These are phyloP conservation scores for Lasiurus cinereus DNA, from an alignment of 2,113 vertebrate genomes.

Conservation along the genomic window DNA sequence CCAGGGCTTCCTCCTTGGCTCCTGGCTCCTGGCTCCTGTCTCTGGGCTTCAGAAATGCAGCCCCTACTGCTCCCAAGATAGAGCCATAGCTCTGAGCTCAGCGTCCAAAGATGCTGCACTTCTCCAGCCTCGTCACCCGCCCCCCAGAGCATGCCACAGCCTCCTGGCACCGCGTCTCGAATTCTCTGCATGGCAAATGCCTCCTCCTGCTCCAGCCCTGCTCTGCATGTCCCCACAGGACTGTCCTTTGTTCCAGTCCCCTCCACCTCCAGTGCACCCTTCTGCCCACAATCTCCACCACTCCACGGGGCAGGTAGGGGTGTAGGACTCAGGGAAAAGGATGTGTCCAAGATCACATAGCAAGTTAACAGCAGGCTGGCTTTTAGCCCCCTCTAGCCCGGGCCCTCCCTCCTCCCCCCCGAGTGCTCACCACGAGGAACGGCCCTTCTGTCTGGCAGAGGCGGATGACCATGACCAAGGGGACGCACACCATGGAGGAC, in stretches of 20 bases:
- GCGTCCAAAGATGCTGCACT: neutral
- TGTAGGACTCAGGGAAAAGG: neutral
- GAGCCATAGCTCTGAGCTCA: neutral
- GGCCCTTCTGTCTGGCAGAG: conserved; percentile 95
- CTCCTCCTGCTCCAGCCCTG: neutral
- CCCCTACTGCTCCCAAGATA: neutral
- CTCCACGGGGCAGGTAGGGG: neutral
- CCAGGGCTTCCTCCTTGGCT: neutral
- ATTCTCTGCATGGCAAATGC: neutral
- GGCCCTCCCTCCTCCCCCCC: neutral
- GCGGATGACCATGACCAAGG: conserved; percentile 96
- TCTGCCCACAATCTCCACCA: neutral
- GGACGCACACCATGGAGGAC: conserved; percentile 98
- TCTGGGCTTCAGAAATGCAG: neutral
- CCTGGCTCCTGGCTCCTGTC: neutral
- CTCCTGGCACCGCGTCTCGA: accelerated
- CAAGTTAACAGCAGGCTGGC: too few species aligned
- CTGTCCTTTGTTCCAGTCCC: neutral
- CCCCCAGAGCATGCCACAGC: neutral
- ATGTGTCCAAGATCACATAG: neutral
- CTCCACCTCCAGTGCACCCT: accelerated
- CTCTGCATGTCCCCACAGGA: neutral
- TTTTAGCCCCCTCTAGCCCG: accelerated
- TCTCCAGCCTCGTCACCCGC: neutral
- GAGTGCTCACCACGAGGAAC: conserved; percentile 93